Percentiles rank a stretch among this genome's conserved stretches.
These are phyloP conservation scores for Phainopepla nitens DNA, from an alignment of 2,113 vertebrate genomes.

Conservation along the genomic window DNA sequence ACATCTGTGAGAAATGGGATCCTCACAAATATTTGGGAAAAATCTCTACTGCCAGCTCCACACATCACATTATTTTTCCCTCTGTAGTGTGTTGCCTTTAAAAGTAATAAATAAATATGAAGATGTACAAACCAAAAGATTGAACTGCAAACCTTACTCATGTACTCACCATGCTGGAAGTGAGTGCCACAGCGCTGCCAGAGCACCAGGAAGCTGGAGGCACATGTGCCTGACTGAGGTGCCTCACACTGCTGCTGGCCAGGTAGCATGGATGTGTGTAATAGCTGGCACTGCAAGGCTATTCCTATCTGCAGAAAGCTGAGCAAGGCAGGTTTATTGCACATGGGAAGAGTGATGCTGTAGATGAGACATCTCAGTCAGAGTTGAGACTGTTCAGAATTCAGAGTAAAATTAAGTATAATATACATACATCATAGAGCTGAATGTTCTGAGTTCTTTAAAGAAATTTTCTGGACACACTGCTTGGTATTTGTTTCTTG, in stretches of 20 bases:
- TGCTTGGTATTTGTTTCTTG: neutral
- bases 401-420: neutral
- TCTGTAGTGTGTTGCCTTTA: neutral
- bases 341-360: neutral
- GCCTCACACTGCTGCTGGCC: fast-evolving
- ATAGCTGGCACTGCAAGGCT: neutral
- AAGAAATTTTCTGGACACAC: neutral
- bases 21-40: neutral
- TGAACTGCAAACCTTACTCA: neutral
- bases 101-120: neutral
- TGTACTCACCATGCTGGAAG: neutral
- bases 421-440: neutral
- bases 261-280: neutral
- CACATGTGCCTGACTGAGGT: neutral
- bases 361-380: neutral
- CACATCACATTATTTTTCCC: neutral
- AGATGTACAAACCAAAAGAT: neutral
- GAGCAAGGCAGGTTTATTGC: neutral
- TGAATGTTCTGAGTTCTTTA: neutral
- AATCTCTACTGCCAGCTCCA: neutral
- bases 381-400: neutral
- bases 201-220: neutral
- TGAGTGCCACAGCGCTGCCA: neutral
- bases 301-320: neutral
- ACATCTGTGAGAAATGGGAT: constrained; percentile 12